Base-by-base conservation (phyloP, 2,113 vertebrate species). In the Siphamia tubifer region DNA sequence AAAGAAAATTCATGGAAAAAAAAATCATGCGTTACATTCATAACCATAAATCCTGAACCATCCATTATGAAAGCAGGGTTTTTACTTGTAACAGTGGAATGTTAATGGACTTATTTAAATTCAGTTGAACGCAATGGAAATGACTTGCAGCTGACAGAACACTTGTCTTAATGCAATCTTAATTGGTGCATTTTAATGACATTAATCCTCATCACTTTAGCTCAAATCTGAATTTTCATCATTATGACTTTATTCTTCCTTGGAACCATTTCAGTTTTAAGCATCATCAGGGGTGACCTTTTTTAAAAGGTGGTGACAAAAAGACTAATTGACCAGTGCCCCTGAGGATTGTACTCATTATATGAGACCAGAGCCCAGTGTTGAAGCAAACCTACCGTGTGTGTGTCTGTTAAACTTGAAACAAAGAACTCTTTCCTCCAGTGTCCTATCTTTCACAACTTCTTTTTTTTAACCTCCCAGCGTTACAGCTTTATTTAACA, bases 41-140 rank as follows among this genome's bases (percentile, higher is more conserved):
- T 49, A 24, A 28, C 38, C 23, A 23, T 28, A 25, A 10, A 58
- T 43, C 32, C 31, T 16, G 12, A 65, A 15, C 19, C n/a, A 43
- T 42, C 54, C 28, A 58, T 74, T 84, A 25, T 52, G 32, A 43
- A 74, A 53, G 28, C 47, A 68, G 69, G 60, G 25, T 30, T 39
- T 45, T 30, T 38, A 53, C 12, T 23, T n/a, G 54, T 62, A 58
- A 64, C 23, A 21, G 39, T 16, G 53, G 30, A 31, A 4, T 42
- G 27, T 61, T 54, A 68, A 69, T 61, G 32, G 36, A 66, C 58
- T 60, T 10, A 60, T 77, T 77, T 40, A 48, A 68, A 68, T 77
- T 40, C 1, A 42, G 42, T 20, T 35, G 28, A 76, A 74, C 27
- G 21, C 9, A 32, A 24, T 17, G 21, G 27, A 57, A 20, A 32